Evolutionary conservation across 1,140 invertebrate genomes (phyloP).

Genomic region (Adoxophyes honmai): DNA sequence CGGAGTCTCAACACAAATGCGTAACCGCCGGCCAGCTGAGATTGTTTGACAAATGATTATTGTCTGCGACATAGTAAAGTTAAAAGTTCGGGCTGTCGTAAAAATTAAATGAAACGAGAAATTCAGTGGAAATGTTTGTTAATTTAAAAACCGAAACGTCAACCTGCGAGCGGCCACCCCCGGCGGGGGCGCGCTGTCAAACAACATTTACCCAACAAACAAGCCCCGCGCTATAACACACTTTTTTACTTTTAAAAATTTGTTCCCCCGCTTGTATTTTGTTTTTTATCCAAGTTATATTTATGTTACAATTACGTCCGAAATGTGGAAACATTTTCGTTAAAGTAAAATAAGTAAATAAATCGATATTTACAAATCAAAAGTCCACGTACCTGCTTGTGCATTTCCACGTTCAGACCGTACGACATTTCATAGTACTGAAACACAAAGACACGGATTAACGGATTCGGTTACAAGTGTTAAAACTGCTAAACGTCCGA

Average conservation of each 20-base stretch:
- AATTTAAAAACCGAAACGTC: constrained; percentile 58
- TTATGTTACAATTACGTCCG: constrained; percentile 2
- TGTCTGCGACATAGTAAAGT: constrained; percentile 11
- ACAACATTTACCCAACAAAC: constrained; percentile 62
- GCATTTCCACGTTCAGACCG: constrained; percentile 99
- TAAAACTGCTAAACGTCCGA: constrained; percentile 40
- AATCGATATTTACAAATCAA: constrained; percentile 16
- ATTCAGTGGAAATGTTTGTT: constrained; percentile 24
- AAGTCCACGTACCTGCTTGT: constrained; percentile 93
- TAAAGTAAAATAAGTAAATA: too few relatives aligned
- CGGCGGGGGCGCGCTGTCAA: constrained; percentile 44
- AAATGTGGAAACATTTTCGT: constrained; percentile 11
- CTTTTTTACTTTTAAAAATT: constrained; percentile 53
- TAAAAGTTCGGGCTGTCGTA: not conserved
- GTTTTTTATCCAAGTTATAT: not conserved
- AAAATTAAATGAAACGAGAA: constrained; percentile 16
- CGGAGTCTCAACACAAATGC: constrained; percentile 39
- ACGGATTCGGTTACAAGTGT: constrained; percentile 50
- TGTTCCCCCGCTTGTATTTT: constrained; percentile 25
- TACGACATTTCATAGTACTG: constrained; percentile 99
- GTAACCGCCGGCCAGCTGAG: constrained; percentile 19
- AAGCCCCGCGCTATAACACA: constrained; percentile 51
- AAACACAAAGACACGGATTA: constrained; percentile 79
- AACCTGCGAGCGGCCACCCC: constrained; percentile 24
- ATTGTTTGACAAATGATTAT: constrained; percentile 32